Conservation (phyloP, 1,140 invertebrate species). For the Penaeus japonicus region DNA sequence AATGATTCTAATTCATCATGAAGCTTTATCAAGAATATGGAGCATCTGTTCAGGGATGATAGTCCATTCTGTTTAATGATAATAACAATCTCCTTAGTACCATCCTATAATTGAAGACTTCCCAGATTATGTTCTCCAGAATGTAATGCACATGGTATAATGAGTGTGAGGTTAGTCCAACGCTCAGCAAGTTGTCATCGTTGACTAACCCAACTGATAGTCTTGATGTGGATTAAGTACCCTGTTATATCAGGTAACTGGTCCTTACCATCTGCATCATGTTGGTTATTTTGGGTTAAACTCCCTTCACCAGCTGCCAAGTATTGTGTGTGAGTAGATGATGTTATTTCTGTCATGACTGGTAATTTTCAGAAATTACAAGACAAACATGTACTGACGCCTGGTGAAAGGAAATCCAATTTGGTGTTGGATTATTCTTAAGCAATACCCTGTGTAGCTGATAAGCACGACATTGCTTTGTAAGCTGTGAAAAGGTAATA, state of each 20-base stretch:
- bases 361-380: too few relatives aligned
- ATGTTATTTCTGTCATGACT: too few relatives aligned
- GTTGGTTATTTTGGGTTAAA: too few relatives aligned
- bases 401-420: not conserved
- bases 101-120: not conserved
- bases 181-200: not conserved
- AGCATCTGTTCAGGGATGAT: too few relatives aligned
- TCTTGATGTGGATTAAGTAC: not conserved
- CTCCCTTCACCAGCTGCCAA: too few relatives aligned
- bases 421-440: constrained; percentile 2
- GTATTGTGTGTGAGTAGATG: too few relatives aligned
- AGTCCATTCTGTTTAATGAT: too few relatives aligned
- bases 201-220: not conserved
- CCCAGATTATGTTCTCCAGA: constrained; percentile 3
- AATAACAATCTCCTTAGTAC: not conserved
- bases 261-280: too few relatives aligned
- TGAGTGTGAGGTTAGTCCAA: not conserved
- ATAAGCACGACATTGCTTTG: not conserved
- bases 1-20: too few relatives aligned
- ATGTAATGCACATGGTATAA: not conserved
- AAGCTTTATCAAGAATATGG: too few relatives aligned
- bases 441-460: not conserved
- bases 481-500: not conserved
- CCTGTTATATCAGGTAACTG: too few relatives aligned
- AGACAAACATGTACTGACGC: too few relatives aligned